Base-by-base conservation (phyloP, 2,113 vertebrate species). In the Alouatta palliata region DNA sequence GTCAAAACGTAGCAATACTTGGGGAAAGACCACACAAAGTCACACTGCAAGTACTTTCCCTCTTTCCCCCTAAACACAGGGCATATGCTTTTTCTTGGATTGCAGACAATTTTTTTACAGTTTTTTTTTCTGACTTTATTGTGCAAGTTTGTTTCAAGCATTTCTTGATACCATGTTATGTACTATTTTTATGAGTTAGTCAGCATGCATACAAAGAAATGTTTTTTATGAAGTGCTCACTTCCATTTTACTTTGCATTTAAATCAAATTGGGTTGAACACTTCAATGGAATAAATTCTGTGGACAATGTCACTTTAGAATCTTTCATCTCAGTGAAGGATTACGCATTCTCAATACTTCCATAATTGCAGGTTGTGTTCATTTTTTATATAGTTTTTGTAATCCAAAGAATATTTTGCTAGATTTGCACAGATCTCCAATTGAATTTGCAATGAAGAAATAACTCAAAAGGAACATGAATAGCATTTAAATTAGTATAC, bases 371-470 rank as follows among this genome's bases (percentile, higher is more conserved):
- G 93, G 97, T 98, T 98, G 95, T 70, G 77, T 95, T 97, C 87
- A 80, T 96, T 98, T 96, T 98, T 97, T 97, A 97, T 96, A 96
- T 98, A 93, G 98, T 97, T 98, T 98, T 98, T 98, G 97, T 98
- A 98, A 98, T 98, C 98, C 98, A 99, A 99, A 99, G 98, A 98
- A 96, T 98, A 98, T 98, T 99, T 98, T 99, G 98, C 98, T 98
- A 99, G 97, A 98, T 98, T 99, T 98, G 98, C 98, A 98, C 98
- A 98, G 97, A 98, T 98, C 95, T 98, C 98, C 98, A 98, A 95
- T 90, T 98, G 98, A 98, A 98, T 98, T 98, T 95, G 97, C 98
- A 98, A 92, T 70, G 91, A 97, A 90, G 97, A 92, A 91, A 93
- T 96, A 87, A 40, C 81, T 97, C 94, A 91, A 95, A 87, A 8